Evolutionary conservation across 2,888 invertebrate species (phyloP).

Genomic region (Caenorhabditis zanzibari): DNA sequence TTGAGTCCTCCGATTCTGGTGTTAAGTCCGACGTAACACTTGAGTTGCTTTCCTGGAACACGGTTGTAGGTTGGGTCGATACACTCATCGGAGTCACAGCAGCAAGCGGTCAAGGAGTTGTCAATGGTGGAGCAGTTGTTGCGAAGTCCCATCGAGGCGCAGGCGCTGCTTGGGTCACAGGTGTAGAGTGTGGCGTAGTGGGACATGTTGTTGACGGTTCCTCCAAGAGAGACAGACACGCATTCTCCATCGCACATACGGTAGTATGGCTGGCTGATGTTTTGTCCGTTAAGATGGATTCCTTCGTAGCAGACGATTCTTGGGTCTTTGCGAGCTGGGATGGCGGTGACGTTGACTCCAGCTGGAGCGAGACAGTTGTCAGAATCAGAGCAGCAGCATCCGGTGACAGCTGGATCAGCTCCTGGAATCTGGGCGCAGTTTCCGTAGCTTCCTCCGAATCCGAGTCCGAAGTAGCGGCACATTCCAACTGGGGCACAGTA

Average conservation of each 20-base stretch:
- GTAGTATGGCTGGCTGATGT: conserved; percentile 59
- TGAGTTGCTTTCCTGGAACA: conserved; percentile 64
- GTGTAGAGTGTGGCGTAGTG: conserved; percentile 68
- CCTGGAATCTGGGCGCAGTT: conserved; percentile 68
- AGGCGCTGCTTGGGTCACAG: conserved; percentile 69
- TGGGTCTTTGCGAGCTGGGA: conserved; percentile 62
- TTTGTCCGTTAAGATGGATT: conserved; percentile 68
- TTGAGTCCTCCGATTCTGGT: conserved; percentile 22
- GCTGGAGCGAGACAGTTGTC: conserved; percentile 69
- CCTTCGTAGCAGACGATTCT: conserved; percentile 73
- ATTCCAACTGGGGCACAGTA: conserved; percentile 70
- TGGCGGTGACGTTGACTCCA: conserved; percentile 66
- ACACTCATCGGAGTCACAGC: conserved; percentile 73
- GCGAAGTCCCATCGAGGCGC: conserved; percentile 66
- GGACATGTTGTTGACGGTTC: conserved; percentile 56
- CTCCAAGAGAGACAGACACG: conserved; percentile 67
- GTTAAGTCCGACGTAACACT: conserved; percentile 72
- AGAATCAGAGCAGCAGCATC: conserved; percentile 70
- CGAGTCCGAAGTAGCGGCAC: conserved; percentile 71
- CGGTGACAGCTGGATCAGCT: conserved; percentile 66
- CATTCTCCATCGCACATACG: conserved; percentile 72
- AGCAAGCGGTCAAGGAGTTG: conserved; percentile 67
- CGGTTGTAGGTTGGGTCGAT: conserved; percentile 72
- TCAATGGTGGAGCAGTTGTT: conserved; percentile 71
- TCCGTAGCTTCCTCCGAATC: conserved; percentile 69